Evolutionary conservation across 1,140 invertebrate species (phyloP), one percentile per base, ranked within the genome.

Genomic region (Proctacanthus coquilletti): DNA sequence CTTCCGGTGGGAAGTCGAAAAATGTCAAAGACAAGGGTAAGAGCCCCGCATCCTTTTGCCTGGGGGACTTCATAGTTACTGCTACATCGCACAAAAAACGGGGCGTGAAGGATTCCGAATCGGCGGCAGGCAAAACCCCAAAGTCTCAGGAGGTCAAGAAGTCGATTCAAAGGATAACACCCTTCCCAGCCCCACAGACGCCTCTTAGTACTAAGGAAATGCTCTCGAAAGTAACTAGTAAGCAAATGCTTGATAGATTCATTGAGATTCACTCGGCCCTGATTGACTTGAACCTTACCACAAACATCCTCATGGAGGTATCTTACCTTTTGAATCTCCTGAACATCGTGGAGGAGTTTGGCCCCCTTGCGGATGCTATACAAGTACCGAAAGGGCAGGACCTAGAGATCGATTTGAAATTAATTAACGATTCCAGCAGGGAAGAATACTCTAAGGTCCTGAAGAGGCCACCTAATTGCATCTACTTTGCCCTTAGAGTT

Each of bases 281-380:
- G 3, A 45, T 60, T 13, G 52, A 60, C 23, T 32, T 49, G 0
- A 55, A 60, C 45, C 27, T 56, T 6, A 45, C 50, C 17, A 49
- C 52, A 6, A 60, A 60, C 45, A 43, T 60, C 10, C 38, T 60
- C 1, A 51, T 43, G 17, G 57, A 60, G 34, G 36, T 60, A 1
- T 44, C 54, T 8, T 60, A 45, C 31, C 35, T 46, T 5, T 11
- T 60, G 8, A 54, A 58, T 21, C 31, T 60, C 21, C 38, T 60
- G 4, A 60, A 56, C 34, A 35, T 47, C 25, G 33, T 43, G 11
- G 34, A 32, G 5, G 34, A 36, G 39, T 14, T 25, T 10, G 13
- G 20, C 17, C 32, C 5, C 6, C 18, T 13, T 10, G 6, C 5
- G 21, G 25, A 10, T 5, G 13, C 19, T 25, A n/a, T 21, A 39